These are phyloP conservation scores for Hucho hucho DNA, from an alignment of 2,113 vertebrate genomes.

Conservation along the genomic window DNA sequence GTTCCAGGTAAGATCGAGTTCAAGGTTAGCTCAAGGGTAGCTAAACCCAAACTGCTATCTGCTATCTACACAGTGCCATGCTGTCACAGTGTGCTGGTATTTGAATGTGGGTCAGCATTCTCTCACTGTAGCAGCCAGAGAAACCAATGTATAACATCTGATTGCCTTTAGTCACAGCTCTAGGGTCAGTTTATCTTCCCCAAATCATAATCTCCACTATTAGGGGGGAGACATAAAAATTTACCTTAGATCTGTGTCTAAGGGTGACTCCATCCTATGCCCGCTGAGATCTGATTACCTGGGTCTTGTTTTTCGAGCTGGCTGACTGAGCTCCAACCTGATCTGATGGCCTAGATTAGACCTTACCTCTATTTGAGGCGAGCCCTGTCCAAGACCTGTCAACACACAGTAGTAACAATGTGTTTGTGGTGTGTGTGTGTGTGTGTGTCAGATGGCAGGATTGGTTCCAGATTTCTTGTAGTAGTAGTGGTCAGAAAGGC, in stretches of 20 bases:
- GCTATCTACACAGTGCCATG: background rate
- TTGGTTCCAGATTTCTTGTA: constrained; percentile 47
- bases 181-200: background rate
- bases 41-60: no score
- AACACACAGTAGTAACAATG: background rate
- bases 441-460: constrained; percentile 17
- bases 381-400: constrained; percentile 16
- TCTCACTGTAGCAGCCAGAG: background rate
- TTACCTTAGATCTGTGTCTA: background rate
- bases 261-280: no score
- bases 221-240: no score
- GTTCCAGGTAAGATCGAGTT: no score
- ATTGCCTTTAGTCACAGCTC: background rate
- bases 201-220: no score
- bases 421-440: background rate
- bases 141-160: background rate
- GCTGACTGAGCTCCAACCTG: constrained; percentile 20
- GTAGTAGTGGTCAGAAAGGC: constrained; percentile 15
- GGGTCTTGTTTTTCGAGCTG: constrained; percentile 33
- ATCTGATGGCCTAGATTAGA: constrained; percentile 13
- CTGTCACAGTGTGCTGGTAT: background rate
- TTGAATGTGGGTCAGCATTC: constrained; percentile 1
- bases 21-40: no score
- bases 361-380: constrained; percentile 16
- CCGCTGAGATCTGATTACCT: constrained; percentile 11